Base-by-base conservation (phyloP, 2,888 invertebrate species). In the Callosobruchus maculatus region DNA sequence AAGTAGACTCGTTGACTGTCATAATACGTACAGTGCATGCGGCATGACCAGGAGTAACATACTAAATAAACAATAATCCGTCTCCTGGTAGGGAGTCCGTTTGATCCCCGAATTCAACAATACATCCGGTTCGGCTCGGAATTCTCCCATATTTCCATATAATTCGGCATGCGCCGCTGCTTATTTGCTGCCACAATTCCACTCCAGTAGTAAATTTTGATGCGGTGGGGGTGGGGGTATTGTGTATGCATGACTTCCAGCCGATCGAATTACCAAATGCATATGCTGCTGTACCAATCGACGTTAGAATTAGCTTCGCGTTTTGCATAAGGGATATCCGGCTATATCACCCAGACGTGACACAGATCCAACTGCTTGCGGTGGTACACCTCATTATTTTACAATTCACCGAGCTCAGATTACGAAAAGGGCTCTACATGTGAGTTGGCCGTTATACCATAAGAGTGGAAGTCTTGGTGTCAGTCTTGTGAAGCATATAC, bases 211-310 rank as follows among this genome's bases (percentile, higher is more conserved):
- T 26, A 26, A 26, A 26, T 26, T 26, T 26, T 4, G 7, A 26
- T 26, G 49, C 49, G 18, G 82, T 83, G 82, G 82, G n/a, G n/a
- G n/a, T n/a, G n/a, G n/a, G 83, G 80, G 79, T 80, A 80, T 81
- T 80, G 80, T 80, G 78, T 80, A 81, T 81, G 81, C 80, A 81
- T 80, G 80, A 80, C 80, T 79, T 79, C 80, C 77, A 80, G 79
- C 79, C 80, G 78, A 78, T 78, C 76, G 78, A 75, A 78, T 78
- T 77, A 78, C 78, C 76, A 75, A 78, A 77, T 49, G 49, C 49
- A 49, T 49, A 49, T 49, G 49, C 49, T n/a, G n/a, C n/a, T 49
- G 13, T 49, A 0, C 13, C 49, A 49, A 49, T 49, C 13, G 49
- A 49, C 49, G 13, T 49, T 49, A 49, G 49, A 49, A 49, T 49